phyloP scores from a whole-genome alignment of 2,797 vertebrate genomes.

The Acridotheres tristis region DNA sequence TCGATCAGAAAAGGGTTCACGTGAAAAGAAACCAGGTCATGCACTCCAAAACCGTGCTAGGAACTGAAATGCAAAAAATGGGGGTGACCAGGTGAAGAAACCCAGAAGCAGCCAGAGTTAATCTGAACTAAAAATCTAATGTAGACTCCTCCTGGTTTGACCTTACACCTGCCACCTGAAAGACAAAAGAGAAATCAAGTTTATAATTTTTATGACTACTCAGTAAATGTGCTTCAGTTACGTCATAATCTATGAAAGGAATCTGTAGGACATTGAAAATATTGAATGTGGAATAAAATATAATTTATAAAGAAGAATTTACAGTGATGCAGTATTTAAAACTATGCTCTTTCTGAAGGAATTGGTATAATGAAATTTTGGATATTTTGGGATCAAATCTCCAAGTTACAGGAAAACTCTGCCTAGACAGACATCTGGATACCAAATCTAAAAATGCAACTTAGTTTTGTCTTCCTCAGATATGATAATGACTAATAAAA shows the following conservation, averaged over 20 bases:
- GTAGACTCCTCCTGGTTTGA: fast-evolving
- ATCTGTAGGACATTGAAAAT: background rate
- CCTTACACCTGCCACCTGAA: background rate
- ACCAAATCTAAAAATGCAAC: background rate
- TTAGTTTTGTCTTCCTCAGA: background rate
- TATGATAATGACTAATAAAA: background rate
- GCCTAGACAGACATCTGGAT: background rate
- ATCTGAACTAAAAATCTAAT: background rate
- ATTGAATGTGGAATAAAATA: background rate
- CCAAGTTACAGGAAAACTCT: background rate
- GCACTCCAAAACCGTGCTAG: background rate
- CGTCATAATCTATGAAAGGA: background rate
- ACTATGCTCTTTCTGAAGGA: background rate
- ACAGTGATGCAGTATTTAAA: background rate
- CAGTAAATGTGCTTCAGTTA: background rate
- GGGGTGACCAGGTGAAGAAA: background rate
- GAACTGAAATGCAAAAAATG: background rate
- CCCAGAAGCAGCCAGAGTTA: background rate
- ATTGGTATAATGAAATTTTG: background rate
- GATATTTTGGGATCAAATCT: background rate
- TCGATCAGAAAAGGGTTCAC: background rate
- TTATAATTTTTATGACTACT: background rate
- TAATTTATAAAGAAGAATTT: background rate
- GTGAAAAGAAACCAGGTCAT: background rate
- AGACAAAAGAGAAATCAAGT: background rate